These are phyloP conservation scores for Struthidea cinerea DNA, from an alignment of 2,113 vertebrate species.

Conservation along the genomic window DNA sequence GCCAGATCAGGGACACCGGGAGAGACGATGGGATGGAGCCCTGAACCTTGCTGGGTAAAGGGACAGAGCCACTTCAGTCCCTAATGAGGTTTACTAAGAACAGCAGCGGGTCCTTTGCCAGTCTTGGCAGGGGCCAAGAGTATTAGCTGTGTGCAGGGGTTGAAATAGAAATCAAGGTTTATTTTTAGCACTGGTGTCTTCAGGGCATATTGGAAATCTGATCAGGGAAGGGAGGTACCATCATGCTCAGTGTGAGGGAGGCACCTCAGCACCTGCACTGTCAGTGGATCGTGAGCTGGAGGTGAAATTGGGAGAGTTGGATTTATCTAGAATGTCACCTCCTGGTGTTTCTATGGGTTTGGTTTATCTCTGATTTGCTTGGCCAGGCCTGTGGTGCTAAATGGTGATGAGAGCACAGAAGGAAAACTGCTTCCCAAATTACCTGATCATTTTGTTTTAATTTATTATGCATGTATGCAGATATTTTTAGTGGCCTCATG, in stretches of 20 bases:
- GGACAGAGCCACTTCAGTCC: accelerated
- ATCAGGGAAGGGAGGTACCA: accelerated
- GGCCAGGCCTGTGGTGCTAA: background rate
- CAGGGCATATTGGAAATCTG: constrained; percentile 4
- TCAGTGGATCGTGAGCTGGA: accelerated
- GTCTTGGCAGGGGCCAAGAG: background rate
- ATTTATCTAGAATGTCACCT: background rate
- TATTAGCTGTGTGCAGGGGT: constrained; percentile 15
- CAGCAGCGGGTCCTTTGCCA: background rate
- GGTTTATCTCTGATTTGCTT: background rate
- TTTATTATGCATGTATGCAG: background rate
- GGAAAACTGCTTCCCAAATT: background rate
- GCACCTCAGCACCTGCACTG: background rate
- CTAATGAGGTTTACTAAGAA: constrained; percentile 14
- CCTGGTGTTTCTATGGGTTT: background rate
- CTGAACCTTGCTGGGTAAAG: background rate
- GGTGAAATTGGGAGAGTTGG: background rate
- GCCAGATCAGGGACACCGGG: accelerated
- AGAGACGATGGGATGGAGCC: background rate
- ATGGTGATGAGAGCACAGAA: background rate
- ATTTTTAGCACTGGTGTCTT: constrained; percentile 18
- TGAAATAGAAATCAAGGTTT: constrained; percentile 39
- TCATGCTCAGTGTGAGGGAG: background rate
- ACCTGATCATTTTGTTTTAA: background rate
- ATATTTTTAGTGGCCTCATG: background rate